Evolutionary conservation across 2,888 invertebrate genomes (phyloP).

Genomic region (Teleogryllus oceanicus): DNA sequence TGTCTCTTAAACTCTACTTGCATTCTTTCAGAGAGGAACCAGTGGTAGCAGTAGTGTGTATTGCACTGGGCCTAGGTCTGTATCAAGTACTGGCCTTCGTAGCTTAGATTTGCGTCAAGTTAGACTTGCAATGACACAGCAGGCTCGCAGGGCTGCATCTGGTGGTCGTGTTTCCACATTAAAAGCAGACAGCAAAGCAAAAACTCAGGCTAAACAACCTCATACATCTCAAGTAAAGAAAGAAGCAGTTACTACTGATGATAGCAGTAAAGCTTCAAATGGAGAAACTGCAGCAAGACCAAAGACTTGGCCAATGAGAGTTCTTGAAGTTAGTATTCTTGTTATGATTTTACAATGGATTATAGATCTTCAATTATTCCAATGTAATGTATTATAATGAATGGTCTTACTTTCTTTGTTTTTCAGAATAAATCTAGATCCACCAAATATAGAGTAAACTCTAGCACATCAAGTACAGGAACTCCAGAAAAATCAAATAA

Average conservation of each 20-base stretch:
- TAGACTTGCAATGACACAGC: constrained; percentile 48
- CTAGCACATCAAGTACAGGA: constrained; percentile 29
- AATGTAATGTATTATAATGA: not conserved
- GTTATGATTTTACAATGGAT: not conserved
- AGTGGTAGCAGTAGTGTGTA: constrained; percentile 41
- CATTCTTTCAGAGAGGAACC: not conserved
- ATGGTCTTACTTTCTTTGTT: constrained; percentile 11
- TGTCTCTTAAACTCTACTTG: too few species aligned
- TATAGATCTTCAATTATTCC: not conserved
- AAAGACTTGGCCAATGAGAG: constrained; percentile 40
- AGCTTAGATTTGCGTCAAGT: constrained; percentile 46
- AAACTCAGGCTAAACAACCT: constrained; percentile 4
- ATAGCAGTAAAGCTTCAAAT: constrained; percentile 21
- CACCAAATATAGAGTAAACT: constrained; percentile 32
- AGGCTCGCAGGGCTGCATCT: constrained; percentile 38
- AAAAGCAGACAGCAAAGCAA: constrained; percentile 28
- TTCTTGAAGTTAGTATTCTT: constrained; percentile 34
- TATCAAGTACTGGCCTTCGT: constrained; percentile 41
- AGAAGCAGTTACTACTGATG: constrained; percentile 19
- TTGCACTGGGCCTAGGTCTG: constrained; percentile 32
- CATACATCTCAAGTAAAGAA: constrained; percentile 29
- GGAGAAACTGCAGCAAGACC: constrained; percentile 35
- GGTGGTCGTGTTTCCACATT: constrained; percentile 30
- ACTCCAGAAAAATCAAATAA: constrained; percentile 36
- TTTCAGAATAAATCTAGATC: constrained; percentile 34